Percentiles rank a stretch among this genome's conserved stretches.
These are phyloP conservation scores for Dreissena polymorpha DNA, from an alignment of 1,140 invertebrate genomes.

Conservation along the genomic window DNA sequence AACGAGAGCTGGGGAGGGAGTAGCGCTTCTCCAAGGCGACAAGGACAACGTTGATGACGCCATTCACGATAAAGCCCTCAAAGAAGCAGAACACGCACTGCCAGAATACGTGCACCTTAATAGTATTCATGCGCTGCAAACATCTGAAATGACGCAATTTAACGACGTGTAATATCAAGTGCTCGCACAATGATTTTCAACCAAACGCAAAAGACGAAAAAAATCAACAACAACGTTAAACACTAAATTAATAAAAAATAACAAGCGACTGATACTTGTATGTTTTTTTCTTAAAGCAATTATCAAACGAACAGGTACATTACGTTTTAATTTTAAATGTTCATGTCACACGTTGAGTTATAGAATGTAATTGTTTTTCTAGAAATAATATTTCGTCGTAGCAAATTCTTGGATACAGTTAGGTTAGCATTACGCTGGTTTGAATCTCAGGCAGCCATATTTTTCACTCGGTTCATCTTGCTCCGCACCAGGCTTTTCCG, in stretches of 20 bases:
- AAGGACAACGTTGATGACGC: slow-evolving; percentile 91
- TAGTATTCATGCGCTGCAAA: slow-evolving; percentile 60
- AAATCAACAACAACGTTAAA: background rate
- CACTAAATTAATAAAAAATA: too few species aligned
- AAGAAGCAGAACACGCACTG: slow-evolving; percentile 64
- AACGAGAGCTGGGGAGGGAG: slow-evolving; percentile 86
- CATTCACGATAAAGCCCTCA: slow-evolving; percentile 90
- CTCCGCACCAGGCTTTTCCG: background rate
- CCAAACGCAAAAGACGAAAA: background rate
- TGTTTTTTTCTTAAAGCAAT: too few species aligned
- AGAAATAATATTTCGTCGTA: too few species aligned
- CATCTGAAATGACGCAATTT: slow-evolving; percentile 41
- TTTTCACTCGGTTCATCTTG: slow-evolving; percentile 1
- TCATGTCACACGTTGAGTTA: too few species aligned
- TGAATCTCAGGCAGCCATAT: slow-evolving; percentile 40
- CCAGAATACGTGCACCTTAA: slow-evolving; percentile 64
- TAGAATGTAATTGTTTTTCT: too few species aligned
- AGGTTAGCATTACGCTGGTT: slow-evolving; percentile 16
- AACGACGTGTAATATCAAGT: background rate
- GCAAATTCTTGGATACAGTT: too few species aligned
- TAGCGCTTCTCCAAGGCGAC: slow-evolving; percentile 92
- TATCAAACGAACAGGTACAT: too few species aligned
- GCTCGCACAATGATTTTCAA: too few species aligned
- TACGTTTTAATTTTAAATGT: too few species aligned
- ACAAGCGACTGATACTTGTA: too few species aligned